phyloP scores from a whole-genome alignment of 2,113 vertebrate species.

The Sinocyclocheilus anshuiensis region DNA sequence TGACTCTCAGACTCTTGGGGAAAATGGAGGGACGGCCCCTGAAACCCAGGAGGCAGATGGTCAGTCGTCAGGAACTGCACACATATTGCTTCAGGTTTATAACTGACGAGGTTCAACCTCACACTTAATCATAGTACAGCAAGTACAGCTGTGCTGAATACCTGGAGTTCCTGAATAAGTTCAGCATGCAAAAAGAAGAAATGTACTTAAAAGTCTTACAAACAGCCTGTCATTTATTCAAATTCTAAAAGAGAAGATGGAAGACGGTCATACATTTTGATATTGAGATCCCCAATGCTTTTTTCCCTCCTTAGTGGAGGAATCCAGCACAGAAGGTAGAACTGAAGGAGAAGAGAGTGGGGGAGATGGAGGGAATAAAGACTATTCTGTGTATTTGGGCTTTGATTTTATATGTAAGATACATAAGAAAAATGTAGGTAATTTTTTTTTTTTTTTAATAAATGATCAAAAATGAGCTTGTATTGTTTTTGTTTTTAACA shows the following conservation, averaged over 20 bases:
- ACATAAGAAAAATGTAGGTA: conserved; percentile 74
- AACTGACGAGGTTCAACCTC: neutral
- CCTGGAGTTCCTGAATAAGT: no score
- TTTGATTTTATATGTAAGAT: conserved; percentile 75
- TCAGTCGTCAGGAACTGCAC: conserved; percentile 63
- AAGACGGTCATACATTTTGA: neutral
- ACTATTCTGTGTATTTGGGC: conserved; percentile 81
- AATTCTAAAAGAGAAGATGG: neutral
- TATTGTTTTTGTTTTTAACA: neutral
- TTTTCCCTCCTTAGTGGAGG: conserved; percentile 61
- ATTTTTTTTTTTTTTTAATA: conserved; percentile 71
- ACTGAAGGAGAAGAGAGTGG: conserved; percentile 47
- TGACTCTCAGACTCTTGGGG: conserved; percentile 66
- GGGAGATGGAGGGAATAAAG: conserved; percentile 36
- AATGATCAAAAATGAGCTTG: conserved; percentile 56
- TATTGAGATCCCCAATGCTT: neutral
- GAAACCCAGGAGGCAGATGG: conserved; percentile 56
- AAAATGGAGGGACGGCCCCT: conserved; percentile 63
- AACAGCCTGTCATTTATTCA: neutral
- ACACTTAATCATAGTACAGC: neutral
- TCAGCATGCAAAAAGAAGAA: neutral
- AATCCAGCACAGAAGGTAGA: conserved; percentile 38
- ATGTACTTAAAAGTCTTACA: neutral
- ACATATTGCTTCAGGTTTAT: neutral
- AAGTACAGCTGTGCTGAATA: neutral